Conservation (phyloP, 2,888 invertebrate genomes). For the Tipula vernalis region DNA sequence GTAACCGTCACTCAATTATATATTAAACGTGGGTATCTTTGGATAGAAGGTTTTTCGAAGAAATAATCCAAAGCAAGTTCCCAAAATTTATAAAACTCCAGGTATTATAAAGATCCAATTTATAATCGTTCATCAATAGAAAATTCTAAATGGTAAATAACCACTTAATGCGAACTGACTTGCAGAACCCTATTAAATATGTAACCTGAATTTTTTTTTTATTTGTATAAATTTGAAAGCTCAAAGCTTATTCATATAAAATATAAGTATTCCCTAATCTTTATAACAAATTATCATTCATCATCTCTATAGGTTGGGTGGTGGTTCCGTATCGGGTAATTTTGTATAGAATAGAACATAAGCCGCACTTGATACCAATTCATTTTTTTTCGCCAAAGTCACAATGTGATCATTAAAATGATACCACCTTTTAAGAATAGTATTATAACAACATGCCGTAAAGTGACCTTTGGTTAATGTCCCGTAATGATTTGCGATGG, state of each 20-base stretch:
- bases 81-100: too few species aligned
- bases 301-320: not conserved
- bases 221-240: not conserved
- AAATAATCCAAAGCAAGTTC: too few species aligned
- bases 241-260: not conserved
- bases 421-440: conserved; percentile 55
- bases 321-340: conserved; percentile 28
- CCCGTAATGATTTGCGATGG: conserved; percentile 84
- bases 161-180: too few species aligned
- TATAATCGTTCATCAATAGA: too few species aligned
- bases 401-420: conserved; percentile 64
- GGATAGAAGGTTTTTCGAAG: too few species aligned
- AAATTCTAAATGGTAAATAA: too few species aligned
- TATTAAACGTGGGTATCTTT: too few species aligned
- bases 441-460: conserved; percentile 76
- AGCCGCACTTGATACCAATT: conserved; percentile 78
- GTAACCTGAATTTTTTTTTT: not conserved
- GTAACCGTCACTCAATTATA: too few species aligned
- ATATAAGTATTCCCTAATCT: not conserved
- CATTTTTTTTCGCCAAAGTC: conserved; percentile 54
- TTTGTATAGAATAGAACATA: conserved; percentile 80
- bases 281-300: too few species aligned
- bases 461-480: conserved; percentile 82
- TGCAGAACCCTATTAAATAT: too few species aligned
- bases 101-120: too few species aligned